phyloP scores from a whole-genome alignment of 2,797 vertebrate genomes.

The Rhinoraja longicauda region DNA sequence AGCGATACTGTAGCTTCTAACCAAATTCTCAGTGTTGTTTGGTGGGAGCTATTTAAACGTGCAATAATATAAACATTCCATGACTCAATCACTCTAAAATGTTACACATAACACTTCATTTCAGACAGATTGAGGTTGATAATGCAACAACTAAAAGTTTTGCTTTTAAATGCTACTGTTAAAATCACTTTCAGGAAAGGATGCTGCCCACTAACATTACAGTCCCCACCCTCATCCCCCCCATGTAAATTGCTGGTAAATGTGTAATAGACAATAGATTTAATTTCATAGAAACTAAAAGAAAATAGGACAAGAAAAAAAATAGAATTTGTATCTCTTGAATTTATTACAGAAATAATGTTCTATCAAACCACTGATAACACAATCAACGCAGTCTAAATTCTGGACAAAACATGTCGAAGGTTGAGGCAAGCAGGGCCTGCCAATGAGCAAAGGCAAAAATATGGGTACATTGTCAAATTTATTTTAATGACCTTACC shows the following conservation, averaged over 20 bases:
- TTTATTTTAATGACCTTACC: neutral
- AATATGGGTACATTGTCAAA: neutral
- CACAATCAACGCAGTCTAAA: neutral
- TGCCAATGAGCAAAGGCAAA: too few species aligned
- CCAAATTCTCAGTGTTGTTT: neutral
- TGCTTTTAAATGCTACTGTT: neutral
- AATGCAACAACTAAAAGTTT: neutral
- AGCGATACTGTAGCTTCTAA: neutral
- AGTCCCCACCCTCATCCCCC: neutral
- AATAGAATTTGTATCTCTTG: neutral
- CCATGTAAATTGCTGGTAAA: neutral
- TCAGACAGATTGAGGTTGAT: neutral
- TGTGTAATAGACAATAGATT: neutral
- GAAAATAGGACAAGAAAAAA: neutral
- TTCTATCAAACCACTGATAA: neutral
- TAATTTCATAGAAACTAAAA: neutral
- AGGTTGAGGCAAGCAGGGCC: neutral
- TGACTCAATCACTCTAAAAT: neutral
- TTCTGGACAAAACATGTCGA: neutral
- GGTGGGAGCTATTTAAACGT: neutral
- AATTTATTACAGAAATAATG: neutral
- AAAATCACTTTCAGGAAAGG: conserved; percentile 1
- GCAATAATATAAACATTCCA: neutral
- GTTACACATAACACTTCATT: neutral
- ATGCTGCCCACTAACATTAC: neutral